These are phyloP conservation scores for Macropodus opercularis DNA, from an alignment of 2,797 vertebrate genomes.

Conservation along the genomic window DNA sequence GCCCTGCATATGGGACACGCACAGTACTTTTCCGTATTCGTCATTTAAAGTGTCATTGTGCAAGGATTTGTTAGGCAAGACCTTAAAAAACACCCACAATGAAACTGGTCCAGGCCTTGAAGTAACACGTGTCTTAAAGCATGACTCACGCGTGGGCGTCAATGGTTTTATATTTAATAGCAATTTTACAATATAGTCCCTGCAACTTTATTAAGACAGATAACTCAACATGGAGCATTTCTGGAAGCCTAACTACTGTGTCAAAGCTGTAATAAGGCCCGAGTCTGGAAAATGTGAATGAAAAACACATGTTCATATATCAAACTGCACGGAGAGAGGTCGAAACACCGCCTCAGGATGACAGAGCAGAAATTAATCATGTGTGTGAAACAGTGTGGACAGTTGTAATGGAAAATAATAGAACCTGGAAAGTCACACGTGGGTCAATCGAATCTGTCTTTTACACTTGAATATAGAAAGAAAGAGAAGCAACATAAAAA, in stretches of 20 bases:
- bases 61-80: too few species aligned
- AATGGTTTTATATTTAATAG: constrained; percentile 31
- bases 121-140: not conserved
- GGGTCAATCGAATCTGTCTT: constrained; percentile 23
- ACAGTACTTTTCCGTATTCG: constrained; percentile 6
- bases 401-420: constrained; percentile 44
- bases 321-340: constrained; percentile 19
- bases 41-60: not conserved
- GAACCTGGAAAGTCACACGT: not conserved
- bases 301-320: constrained; percentile 52
- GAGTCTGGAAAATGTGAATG: constrained; percentile 20
- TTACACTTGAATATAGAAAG: not conserved
- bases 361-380: constrained; percentile 36
- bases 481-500: not conserved
- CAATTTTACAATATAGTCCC: constrained; percentile 10
- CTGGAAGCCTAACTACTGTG: constrained; percentile 21
- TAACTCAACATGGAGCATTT: constrained; percentile 23
- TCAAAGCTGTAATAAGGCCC: constrained; percentile 6
- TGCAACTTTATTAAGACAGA: constrained; percentile 16
- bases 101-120: too few species aligned
- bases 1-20: constrained; percentile 5
- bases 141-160: constrained; percentile 11
- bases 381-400: constrained; percentile 16
- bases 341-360: constrained; percentile 29
- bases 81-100: too few species aligned